Conservation (phyloP, 1,140 invertebrate genomes). For the Lethocerus indicus region DNA sequence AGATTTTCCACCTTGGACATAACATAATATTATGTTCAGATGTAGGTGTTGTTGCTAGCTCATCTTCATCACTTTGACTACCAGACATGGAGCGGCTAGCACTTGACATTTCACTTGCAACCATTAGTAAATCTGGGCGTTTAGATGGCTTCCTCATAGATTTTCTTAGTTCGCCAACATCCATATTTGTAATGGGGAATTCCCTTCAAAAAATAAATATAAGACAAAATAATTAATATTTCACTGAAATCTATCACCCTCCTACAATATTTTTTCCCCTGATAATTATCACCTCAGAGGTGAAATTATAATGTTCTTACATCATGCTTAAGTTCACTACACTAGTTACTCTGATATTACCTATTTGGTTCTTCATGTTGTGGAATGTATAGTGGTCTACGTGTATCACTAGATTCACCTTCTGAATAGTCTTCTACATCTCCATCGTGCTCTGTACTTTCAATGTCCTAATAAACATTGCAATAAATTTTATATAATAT, state of each 20-base stretch:
- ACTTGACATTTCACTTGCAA: constrained; percentile 13
- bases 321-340: too few species aligned
- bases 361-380: constrained; percentile 13
- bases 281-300: too few species aligned
- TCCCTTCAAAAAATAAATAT: constrained; percentile 34
- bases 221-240: not conserved
- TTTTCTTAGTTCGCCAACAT: constrained; percentile 62
- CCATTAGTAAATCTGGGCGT: constrained; percentile 27
- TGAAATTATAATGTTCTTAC: too few species aligned
- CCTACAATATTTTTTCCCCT: too few species aligned
- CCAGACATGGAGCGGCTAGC: constrained; percentile 36
- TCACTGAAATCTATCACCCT: too few species aligned
- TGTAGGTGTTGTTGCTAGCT: constrained; percentile 48
- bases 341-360: constrained; percentile 5
- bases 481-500: not conserved
- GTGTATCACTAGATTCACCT: constrained; percentile 35
- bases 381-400: constrained; percentile 20
- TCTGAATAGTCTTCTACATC: constrained; percentile 76
- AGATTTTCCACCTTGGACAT: constrained; percentile 36
- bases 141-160: constrained; percentile 55
- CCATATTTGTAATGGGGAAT: constrained; percentile 74
- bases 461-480: constrained; percentile 34
- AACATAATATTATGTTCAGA: constrained; percentile 56
- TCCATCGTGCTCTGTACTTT: constrained; percentile 67
- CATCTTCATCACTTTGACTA: constrained; percentile 60